A percentile compares a stretch with the other conserved stretches of the same genome.
phyloP scores from a whole-genome alignment of 2,797 vertebrate genomes.

The Hoplostethus atlanticus region DNA sequence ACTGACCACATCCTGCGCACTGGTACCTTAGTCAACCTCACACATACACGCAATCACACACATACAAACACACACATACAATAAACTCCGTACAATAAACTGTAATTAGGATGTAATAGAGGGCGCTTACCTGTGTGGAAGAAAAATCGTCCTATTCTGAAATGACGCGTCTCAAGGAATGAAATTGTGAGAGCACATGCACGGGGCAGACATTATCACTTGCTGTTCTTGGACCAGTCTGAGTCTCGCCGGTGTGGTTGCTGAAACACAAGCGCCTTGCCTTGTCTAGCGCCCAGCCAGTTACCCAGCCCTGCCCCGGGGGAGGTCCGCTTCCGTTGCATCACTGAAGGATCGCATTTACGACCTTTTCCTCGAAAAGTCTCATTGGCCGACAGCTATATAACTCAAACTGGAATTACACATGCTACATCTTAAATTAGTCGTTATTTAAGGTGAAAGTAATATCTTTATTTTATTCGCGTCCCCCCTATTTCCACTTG shows the following conservation, averaged over 20 bases:
- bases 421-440: accelerated
- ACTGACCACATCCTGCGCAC: slow-evolving; percentile 53
- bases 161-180: slow-evolving; percentile 75
- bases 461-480: accelerated
- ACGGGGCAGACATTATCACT: slow-evolving; percentile 78
- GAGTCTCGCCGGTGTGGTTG: not conserved
- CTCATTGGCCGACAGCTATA: too few species aligned
- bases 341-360: accelerated
- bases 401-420: accelerated
- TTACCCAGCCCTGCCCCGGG: accelerated
- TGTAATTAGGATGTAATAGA: not conserved
- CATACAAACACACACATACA: not conserved
- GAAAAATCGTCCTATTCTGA: slow-evolving; percentile 26
- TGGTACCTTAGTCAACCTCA: slow-evolving; percentile 22
- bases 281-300: not conserved
- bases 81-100: not conserved
- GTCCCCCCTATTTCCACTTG: slow-evolving; percentile 28
- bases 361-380: accelerated
- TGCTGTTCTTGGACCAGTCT: not conserved
- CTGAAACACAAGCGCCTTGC: not conserved
- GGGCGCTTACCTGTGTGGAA: slow-evolving; percentile 58
- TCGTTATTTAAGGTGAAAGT: not conserved
- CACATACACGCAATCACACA: not conserved
- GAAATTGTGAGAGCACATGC: slow-evolving; percentile 82
- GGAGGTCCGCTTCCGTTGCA: not conserved